phyloP scores from a whole-genome alignment of 2,113 vertebrate genomes.

The Gopherus flavomarginatus region DNA sequence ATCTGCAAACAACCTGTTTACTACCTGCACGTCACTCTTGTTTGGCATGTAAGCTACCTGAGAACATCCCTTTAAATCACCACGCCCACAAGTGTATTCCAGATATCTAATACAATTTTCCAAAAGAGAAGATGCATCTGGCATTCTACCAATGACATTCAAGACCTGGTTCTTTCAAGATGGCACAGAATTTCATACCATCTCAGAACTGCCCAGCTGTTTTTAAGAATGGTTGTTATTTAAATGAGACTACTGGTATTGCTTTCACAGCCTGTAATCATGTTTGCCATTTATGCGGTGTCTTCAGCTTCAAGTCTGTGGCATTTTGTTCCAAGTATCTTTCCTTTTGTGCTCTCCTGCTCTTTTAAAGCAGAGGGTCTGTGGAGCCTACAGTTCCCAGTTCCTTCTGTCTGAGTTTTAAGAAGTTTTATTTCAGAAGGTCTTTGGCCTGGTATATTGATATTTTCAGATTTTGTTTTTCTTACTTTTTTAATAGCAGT shows the following conservation, averaged over 20 bases:
- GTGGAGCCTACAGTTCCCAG: neutral
- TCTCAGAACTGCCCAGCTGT: neutral
- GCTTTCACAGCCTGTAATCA: neutral
- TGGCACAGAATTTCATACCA: accelerated
- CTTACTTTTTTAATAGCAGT: neutral
- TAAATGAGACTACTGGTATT: neutral
- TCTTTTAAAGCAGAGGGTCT: neutral
- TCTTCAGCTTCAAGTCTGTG: neutral
- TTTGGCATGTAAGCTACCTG: neutral
- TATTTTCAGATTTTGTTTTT: neutral
- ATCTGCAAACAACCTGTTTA: neutral
- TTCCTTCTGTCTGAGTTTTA: neutral
- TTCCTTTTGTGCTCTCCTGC: neutral
- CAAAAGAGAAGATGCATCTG: neutral
- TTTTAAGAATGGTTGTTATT: neutral
- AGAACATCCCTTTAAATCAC: neutral
- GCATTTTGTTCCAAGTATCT: neutral
- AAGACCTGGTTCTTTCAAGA: neutral
- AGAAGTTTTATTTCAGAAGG: neutral
- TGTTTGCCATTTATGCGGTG: neutral
- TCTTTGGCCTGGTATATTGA: neutral
- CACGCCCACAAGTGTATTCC: neutral
- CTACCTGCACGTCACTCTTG: neutral
- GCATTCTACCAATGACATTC: neutral
- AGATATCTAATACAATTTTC: neutral